Conservation (phyloP, 2,797 vertebrate genomes). For the Lutjanus campechanus region DNA sequence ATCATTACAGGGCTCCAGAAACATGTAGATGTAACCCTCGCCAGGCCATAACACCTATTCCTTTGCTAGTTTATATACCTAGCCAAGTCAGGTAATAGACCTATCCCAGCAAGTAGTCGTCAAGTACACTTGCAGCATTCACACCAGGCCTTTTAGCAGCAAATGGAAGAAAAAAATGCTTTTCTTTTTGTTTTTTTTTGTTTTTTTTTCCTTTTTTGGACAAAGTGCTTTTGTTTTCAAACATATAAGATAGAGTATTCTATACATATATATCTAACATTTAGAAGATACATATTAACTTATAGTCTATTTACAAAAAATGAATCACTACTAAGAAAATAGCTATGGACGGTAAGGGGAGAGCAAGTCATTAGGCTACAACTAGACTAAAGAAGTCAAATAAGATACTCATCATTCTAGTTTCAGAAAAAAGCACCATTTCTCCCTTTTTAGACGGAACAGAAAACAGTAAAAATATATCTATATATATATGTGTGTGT, state of each 20-base stretch:
- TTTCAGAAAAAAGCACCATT: conserved; percentile 81
- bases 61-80: conserved; percentile 64
- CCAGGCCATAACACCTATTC: conserved; percentile 54
- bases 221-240: conserved; percentile 98
- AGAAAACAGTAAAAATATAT: conserved; percentile 75
- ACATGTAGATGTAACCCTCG: conserved; percentile 49
- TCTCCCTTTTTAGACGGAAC: conserved; percentile 85
- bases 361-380: conserved; percentile 80
- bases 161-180: conserved; percentile 98
- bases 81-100: conserved; percentile 84
- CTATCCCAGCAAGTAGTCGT: conserved; percentile 87
- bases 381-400: conserved; percentile 77
- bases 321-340: conserved; percentile 80
- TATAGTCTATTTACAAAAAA: conserved; percentile 84
- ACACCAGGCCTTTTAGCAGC: conserved; percentile 99
- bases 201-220: conserved; percentile 88
- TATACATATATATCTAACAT: conserved; percentile 95
- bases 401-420: conserved; percentile 74
- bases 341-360: conserved; percentile 79
- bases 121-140: conserved; percentile 99
- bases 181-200: conserved; percentile 86
- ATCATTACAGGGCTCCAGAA: conserved; percentile 69
- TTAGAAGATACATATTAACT: conserved; percentile 89
- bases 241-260: conserved; percentile 90
- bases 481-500: conserved; percentile 35